Conservation (phyloP, 2,888 invertebrate species). For the Amphipoea oculea region DNA sequence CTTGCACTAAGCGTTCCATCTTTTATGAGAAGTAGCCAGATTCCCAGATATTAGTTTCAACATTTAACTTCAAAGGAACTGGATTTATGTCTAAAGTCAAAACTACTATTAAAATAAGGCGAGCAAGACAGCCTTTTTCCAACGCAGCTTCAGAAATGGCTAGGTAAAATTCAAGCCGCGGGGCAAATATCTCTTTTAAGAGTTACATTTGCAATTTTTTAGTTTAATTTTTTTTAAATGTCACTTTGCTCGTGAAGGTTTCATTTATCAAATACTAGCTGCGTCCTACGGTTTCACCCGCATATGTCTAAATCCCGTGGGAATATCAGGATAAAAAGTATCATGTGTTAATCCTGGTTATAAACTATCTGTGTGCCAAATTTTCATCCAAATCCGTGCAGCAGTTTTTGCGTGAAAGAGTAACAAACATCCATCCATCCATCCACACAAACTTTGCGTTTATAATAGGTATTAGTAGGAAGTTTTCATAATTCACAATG, state of each 20-base stretch:
- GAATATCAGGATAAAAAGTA: no score
- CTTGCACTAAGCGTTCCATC: slow-evolving; percentile 21
- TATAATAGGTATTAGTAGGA: no score
- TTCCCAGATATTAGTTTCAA: slow-evolving; percentile 27
- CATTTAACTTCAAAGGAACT: slow-evolving; percentile 12
- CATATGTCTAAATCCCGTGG: no score
- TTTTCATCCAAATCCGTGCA: no score
- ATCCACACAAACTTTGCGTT: no score
- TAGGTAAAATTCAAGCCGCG: neutral
- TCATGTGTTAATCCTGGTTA: no score
- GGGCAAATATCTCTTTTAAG: slow-evolving; percentile 3
- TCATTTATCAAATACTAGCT: neutral
- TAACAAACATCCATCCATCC: no score
- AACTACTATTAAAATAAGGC: slow-evolving; percentile 18
- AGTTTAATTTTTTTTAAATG: no score
- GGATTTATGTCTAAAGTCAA: slow-evolving; percentile 18
- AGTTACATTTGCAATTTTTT: slow-evolving; percentile 1
- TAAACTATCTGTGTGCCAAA: no score
- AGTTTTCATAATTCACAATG: no score
- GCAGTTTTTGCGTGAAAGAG: no score
- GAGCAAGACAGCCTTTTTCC: slow-evolving; percentile 3
- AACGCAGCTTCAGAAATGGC: neutral
- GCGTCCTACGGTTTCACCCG: no score
- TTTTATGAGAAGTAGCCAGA: slow-evolving; percentile 29
- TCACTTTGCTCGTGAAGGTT: neutral